Conservation (phyloP, 2,797 vertebrate species). For the Arctocebus calabarensis region DNA sequence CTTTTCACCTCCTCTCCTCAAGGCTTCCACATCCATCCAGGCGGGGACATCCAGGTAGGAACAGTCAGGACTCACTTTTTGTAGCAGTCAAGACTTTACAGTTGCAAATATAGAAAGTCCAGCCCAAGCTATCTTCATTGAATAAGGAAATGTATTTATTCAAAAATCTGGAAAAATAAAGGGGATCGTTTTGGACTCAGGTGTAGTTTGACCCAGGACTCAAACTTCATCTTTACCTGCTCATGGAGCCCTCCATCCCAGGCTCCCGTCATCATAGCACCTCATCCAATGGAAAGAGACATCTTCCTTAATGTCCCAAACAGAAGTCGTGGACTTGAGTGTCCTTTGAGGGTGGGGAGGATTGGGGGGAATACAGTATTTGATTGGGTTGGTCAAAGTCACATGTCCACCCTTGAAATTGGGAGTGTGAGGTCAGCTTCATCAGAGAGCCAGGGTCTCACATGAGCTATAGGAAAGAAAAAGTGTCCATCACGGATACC, state of each 20-base stretch:
- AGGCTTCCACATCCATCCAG: not conserved
- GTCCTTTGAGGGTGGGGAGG: not conserved
- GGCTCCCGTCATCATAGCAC: not conserved
- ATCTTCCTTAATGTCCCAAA: not conserved
- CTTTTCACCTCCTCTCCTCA: not conserved
- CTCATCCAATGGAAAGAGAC: not conserved
- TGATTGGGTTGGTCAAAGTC: not conserved
- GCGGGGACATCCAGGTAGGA: not conserved
- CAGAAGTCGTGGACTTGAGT: not conserved
- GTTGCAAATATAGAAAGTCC: not conserved
- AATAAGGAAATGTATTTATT: not conserved
- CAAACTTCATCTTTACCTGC: too few relatives aligned
- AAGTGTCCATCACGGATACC: not conserved
- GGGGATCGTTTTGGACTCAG: not conserved
- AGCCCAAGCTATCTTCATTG: not conserved
- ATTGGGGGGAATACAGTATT: too few relatives aligned
- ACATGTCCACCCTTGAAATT: not conserved
- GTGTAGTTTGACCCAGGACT: not conserved
- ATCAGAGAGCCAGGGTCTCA: not conserved
- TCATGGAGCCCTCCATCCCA: not conserved
- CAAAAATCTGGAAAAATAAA: not conserved
- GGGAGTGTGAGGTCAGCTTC: not conserved
- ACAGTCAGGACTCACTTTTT: not conserved
- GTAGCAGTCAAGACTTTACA: not conserved
- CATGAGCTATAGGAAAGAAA: too few relatives aligned